Percentiles rank a stretch among this genome's conserved stretches.
phyloP scores from a whole-genome alignment of 1,140 invertebrate genomes.

The Maniola jurtina region DNA sequence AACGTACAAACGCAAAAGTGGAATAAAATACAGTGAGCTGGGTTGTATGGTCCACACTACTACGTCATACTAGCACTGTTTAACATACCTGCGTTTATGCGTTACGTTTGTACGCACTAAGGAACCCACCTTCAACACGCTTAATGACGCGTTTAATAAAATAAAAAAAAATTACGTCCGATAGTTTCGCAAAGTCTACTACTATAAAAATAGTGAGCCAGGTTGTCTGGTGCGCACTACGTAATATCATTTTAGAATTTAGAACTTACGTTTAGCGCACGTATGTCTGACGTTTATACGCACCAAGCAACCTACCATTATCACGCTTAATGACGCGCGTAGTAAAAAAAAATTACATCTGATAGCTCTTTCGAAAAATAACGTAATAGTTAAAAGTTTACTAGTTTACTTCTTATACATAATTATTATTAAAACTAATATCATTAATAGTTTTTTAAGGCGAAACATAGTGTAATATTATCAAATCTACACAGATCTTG shows the following conservation, averaged over 20 bases:
- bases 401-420: constrained; percentile 7
- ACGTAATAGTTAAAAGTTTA: constrained; percentile 1
- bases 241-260: too few relatives aligned
- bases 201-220: too few relatives aligned
- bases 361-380: constrained; percentile 1
- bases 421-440: constrained; percentile 24
- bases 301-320: neutral
- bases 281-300: too few relatives aligned
- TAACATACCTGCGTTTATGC: too few relatives aligned
- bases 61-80: too few relatives aligned
- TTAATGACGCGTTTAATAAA: neutral
- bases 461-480: constrained; percentile 35
- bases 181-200: too few relatives aligned
- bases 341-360: neutral
- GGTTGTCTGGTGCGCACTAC: too few relatives aligned
- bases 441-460: constrained; percentile 34
- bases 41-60: too few relatives aligned
- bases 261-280: too few relatives aligned
- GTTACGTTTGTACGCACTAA: too few relatives aligned
- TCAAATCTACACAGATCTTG: constrained; percentile 16
- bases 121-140: neutral
- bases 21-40: too few relatives aligned
- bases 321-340: neutral
- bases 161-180: neutral
- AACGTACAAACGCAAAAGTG: too few relatives aligned